Conservation (phyloP, 1,140 invertebrate species). For the Anadara kagoshimensis region DNA sequence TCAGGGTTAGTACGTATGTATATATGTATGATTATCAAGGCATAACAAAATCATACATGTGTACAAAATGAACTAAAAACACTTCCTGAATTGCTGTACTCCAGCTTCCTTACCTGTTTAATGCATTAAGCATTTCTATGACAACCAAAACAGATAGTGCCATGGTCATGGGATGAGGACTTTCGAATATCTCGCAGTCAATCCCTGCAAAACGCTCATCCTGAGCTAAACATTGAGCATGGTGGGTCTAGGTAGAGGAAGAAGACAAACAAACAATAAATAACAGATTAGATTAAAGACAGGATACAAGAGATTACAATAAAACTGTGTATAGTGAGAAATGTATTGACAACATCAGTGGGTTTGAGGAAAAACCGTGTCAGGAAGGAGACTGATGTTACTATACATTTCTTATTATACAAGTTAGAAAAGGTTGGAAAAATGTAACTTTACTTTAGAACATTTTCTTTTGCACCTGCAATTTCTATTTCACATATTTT, state of each 20-base stretch:
- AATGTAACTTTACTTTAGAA: no score
- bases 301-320: neutral
- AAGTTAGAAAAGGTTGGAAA: no score
- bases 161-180: slow-evolving; percentile 74
- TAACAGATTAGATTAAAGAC: slow-evolving; percentile 12
- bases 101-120: slow-evolving; percentile 72
- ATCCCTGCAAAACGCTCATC: slow-evolving; percentile 70
- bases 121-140: slow-evolving; percentile 74
- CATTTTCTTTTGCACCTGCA: no score
- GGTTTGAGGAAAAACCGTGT: no score
- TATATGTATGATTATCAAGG: no score
- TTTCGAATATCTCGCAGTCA: slow-evolving; percentile 70
- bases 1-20: slow-evolving; percentile 7
- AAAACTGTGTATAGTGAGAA: no score
- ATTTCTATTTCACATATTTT: no score
- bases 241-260: slow-evolving; percentile 65
- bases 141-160: slow-evolving; percentile 73
- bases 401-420: no score
- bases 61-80: no score
- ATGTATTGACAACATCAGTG: no score
- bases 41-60: no score
- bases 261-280: slow-evolving; percentile 29
- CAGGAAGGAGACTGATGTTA: no score
- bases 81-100: slow-evolving; percentile 4
- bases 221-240: slow-evolving; percentile 71